Evolutionary conservation across 2,797 vertebrate genomes (phyloP).

Genomic region (Lagodon rhomboides): DNA sequence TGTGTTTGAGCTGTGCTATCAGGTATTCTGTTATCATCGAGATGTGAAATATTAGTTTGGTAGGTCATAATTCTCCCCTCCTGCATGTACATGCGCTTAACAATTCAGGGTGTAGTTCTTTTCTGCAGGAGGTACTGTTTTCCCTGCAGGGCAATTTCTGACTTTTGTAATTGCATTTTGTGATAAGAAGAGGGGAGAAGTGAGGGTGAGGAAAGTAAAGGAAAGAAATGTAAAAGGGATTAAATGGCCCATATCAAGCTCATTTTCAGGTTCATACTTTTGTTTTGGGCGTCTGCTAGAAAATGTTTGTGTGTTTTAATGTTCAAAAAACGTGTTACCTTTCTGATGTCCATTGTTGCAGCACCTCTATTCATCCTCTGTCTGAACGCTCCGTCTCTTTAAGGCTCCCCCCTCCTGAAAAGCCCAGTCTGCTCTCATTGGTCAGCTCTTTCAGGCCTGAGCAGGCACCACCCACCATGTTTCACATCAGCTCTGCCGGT

Average conservation of each 20-base stretch:
- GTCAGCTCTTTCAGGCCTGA: too few species aligned
- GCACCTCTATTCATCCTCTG: too few species aligned
- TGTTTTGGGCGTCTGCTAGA: too few species aligned
- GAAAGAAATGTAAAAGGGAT: slow-evolving; percentile 14
- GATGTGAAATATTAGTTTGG: not conserved
- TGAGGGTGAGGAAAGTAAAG: not conserved
- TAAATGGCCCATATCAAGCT: not conserved
- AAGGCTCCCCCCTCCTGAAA: too few species aligned
- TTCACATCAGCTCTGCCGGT: too few species aligned
- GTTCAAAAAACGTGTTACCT: too few species aligned
- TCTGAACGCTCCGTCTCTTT: too few species aligned
- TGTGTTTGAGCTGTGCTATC: slow-evolving; percentile 5
- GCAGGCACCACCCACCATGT: too few species aligned
- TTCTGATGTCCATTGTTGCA: too few species aligned
- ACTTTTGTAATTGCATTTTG: slow-evolving; percentile 15
- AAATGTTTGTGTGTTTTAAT: too few species aligned
- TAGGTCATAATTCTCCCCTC: not conserved
- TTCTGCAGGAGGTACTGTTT: not conserved
- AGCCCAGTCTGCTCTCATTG: too few species aligned
- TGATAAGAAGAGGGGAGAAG: slow-evolving; percentile 32
- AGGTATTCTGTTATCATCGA: not conserved
- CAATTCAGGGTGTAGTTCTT: not conserved
- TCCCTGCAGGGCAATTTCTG: not conserved
- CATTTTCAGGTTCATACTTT: too few species aligned
- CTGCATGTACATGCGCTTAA: not conserved